Base-by-base conservation (phyloP, 2,113 vertebrate genomes). In the Gavialis gangeticus region DNA sequence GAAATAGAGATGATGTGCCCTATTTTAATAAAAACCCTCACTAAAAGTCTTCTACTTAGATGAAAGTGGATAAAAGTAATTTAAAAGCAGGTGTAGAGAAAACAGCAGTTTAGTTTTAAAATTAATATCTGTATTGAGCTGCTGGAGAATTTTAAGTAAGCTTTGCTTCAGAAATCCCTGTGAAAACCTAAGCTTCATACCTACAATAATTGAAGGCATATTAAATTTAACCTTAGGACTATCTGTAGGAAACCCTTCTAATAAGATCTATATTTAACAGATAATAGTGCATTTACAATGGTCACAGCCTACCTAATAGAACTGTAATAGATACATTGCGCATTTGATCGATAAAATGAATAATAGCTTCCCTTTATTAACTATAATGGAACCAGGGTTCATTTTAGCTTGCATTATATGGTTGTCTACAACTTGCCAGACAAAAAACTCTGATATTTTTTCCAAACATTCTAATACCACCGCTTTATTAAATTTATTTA, bases 331-430 rank as follows among this genome's bases (percentile, higher is more conserved):
- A 80, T 82, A 75, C 60, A 25, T 79, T 94, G 84, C 94, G 57
- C 84, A 75, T 93, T 96, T 86, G 94, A 95, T 97, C 96, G 93
- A 93, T 96, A 96, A 75, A 84, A 37, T 90, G 71, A 95, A 85
- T 93, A 97, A 90, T 82, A 95, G 71, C 55, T 79, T 95, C 79
- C 92, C 28, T 93, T 94, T 85, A 93, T 97, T 94, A 96, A 85
- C 76, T 75, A 4, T 73, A 79, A 34, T 82, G 66, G 13, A 19
- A 37, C n/a, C 28, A 1, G 67, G 71, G 75, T 75, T 92, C 80
- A 66, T 95, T 90, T 89, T 88, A 81, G 12, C 22, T 56, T 46
- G 13, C 37, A 37, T 4, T 67, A 16, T 34, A 75, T 34, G 19
- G 21, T 57, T 83, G 77, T 16, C n/a, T 55, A 27, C 91, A 30